Evolutionary conservation across 2,113 vertebrate genomes (phyloP).

Genomic region (Nestor notabilis): DNA sequence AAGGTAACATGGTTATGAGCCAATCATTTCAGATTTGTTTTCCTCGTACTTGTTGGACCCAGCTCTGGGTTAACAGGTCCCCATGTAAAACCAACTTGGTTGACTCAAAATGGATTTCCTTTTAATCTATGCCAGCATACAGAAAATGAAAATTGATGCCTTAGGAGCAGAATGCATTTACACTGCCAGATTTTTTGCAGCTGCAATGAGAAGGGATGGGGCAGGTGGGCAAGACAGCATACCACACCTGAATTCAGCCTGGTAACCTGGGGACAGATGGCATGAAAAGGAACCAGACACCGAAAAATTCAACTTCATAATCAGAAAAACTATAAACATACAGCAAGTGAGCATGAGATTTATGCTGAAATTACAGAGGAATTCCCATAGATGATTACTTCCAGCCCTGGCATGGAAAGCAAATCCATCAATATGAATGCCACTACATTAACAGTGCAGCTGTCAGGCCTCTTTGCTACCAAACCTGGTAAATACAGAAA

Average conservation of each 20-base stretch:
- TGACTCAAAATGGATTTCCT: slow-evolving; percentile 9
- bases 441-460: neutral
- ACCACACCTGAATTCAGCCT: neutral
- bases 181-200: neutral
- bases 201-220: neutral
- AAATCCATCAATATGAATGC: neutral
- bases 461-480: neutral
- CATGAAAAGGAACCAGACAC: slow-evolving; percentile 10
- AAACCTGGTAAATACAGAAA: neutral
- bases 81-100: neutral
- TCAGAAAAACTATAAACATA: slow-evolving; percentile 18
- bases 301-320: slow-evolving; percentile 26
- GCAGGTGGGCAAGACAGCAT: neutral
- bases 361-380: slow-evolving; percentile 53
- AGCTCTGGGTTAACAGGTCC: neutral
- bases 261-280: neutral
- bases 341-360: slow-evolving; percentile 27
- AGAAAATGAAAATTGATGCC: neutral
- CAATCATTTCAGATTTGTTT: neutral
- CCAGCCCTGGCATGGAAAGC: slow-evolving; percentile 29
- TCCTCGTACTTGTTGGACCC: neutral
- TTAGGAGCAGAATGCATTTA: neutral
- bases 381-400: slow-evolving; percentile 54
- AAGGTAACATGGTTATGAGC: neutral
- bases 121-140: neutral